These are phyloP conservation scores for Lathamus discolor DNA, from an alignment of 2,113 vertebrate genomes.

Conservation along the genomic window DNA sequence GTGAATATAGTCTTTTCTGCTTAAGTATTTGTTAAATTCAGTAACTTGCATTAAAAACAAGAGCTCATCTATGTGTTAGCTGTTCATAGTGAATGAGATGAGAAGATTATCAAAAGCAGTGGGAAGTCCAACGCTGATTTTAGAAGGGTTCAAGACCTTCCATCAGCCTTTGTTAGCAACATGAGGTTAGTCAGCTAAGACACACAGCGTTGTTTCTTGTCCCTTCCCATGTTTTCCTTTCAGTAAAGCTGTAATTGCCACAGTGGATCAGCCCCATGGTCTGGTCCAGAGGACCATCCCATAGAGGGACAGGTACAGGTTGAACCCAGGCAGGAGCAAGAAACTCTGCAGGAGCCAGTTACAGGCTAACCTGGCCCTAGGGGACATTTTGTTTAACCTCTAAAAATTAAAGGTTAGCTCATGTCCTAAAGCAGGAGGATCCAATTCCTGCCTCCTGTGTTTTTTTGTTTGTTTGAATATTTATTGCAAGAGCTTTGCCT, in stretches of 20 bases:
- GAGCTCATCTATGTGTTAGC: background rate
- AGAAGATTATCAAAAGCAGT: background rate
- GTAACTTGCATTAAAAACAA: background rate
- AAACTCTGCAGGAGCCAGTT: background rate
- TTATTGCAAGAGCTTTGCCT: background rate
- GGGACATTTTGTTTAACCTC: background rate
- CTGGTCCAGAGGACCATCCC: background rate
- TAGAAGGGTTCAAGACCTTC: background rate
- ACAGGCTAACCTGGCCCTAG: background rate
- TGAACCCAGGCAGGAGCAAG: background rate
- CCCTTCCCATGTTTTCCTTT: background rate
- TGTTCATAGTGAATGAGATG: background rate
- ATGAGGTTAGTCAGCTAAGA: background rate
- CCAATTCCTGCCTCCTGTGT: background rate
- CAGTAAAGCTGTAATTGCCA: background rate
- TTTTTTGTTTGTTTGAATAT: slow-evolving; percentile 16
- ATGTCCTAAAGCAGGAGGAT: slow-evolving; percentile 1
- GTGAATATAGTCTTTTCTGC: background rate
- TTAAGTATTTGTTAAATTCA: background rate
- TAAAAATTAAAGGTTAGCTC: slow-evolving; percentile 15
- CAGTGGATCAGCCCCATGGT: background rate
- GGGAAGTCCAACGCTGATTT: background rate
- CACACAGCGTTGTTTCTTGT: fast-evolving
- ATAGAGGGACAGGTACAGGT: fast-evolving
- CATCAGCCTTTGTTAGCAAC: background rate